These are phyloP conservation scores for Hydrochoerus hydrochaeris DNA, from an alignment of 2,113 vertebrate species.

Conservation along the genomic window DNA sequence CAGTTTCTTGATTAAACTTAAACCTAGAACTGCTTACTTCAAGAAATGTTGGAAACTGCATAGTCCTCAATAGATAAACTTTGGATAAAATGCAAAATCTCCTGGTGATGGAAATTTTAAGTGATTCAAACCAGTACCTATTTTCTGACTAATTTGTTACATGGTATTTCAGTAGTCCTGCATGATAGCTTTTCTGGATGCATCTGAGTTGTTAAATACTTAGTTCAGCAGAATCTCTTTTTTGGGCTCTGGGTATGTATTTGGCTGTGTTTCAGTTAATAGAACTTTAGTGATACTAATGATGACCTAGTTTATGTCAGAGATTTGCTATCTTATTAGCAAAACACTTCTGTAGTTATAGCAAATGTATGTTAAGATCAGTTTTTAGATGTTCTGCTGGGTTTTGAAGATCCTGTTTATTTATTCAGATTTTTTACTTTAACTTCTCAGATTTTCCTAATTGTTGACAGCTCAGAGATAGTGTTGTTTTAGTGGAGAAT, in stretches of 20 bases:
- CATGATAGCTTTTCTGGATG: neutral
- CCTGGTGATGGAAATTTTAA: neutral
- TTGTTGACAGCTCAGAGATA: conserved; percentile 1
- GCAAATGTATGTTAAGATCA: neutral
- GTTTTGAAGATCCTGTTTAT: neutral
- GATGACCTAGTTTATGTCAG: neutral
- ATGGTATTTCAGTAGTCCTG: neutral
- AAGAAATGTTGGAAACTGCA: neutral
- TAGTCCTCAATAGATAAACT: conserved; percentile 24
- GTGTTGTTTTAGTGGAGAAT: neutral
- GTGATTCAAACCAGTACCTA: conserved; percentile 33
- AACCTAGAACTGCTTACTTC: neutral
- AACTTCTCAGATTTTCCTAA: neutral
- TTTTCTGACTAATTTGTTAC: conserved; percentile 19
- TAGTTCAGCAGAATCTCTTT: neutral
- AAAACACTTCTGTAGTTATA: neutral
- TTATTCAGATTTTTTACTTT: conserved; percentile 15
- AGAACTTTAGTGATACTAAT: neutral
- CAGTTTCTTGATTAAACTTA: conserved; percentile 15
- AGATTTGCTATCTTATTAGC: conserved; percentile 25
- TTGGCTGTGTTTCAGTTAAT: neutral
- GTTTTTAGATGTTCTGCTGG: neutral
- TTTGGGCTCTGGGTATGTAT: neutral
- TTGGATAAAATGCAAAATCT: conserved; percentile 32
- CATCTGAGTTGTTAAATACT: neutral